Conservation (phyloP, 1,140 invertebrate genomes). For the Odontomachus brunneus region DNA sequence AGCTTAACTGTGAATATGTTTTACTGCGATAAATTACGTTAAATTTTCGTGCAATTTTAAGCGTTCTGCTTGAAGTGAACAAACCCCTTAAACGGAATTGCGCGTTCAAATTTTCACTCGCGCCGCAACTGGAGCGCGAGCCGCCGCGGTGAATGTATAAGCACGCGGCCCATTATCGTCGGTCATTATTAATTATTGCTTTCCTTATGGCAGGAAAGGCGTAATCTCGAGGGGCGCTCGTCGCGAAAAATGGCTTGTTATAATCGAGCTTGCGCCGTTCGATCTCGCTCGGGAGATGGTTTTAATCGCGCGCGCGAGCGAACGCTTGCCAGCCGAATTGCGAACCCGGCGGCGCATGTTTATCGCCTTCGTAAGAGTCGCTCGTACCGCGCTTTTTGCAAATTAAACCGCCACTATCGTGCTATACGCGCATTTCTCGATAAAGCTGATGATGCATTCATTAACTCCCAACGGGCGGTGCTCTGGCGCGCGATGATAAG, state of each 20-base stretch:
- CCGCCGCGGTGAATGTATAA: not conserved
- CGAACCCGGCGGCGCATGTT: slow-evolving; percentile 10
- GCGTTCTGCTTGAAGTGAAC: no score
- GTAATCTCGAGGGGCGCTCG: not conserved
- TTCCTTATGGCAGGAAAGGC: not conserved
- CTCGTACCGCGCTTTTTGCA: slow-evolving; percentile 36
- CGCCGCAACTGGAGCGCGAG: not conserved
- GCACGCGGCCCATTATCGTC: slow-evolving; percentile 6
- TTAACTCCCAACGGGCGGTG: slow-evolving; percentile 46
- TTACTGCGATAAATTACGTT: no score
- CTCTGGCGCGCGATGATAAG: slow-evolving; percentile 28
- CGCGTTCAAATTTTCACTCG: not conserved
- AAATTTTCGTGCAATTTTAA: no score
- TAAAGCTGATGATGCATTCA: slow-evolving; percentile 62
- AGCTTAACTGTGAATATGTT: no score
- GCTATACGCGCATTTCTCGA: slow-evolving; percentile 43
- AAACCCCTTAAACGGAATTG: no score
- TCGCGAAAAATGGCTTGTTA: slow-evolving; percentile 28
- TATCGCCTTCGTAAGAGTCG: slow-evolving; percentile 40
- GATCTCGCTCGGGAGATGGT: slow-evolving; percentile 13
- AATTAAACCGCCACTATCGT: slow-evolving; percentile 58
- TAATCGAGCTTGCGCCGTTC: slow-evolving; percentile 37
- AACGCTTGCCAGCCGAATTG: not conserved
- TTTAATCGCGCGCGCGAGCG: slow-evolving; percentile 32
- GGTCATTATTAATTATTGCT: slow-evolving; percentile 1